Percentiles rank a stretch among this genome's conserved stretches.
These are phyloP conservation scores for Orius insidiosus DNA, from an alignment of 1,140 invertebrate species.

Conservation along the genomic window DNA sequence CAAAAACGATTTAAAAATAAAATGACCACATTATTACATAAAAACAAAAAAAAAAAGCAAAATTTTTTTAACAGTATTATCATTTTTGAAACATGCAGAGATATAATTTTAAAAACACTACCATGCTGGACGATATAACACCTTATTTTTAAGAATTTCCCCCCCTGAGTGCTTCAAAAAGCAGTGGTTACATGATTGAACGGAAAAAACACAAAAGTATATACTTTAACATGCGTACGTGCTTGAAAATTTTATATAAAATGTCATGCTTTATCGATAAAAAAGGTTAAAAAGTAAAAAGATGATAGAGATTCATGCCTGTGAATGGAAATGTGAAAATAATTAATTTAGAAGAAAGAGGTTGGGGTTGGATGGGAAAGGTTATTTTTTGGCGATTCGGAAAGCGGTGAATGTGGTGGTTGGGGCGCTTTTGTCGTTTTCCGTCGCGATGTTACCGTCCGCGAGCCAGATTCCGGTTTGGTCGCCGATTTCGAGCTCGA, in stretches of 20 bases:
- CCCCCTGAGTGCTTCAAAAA: not conserved
- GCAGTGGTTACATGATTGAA: not conserved
- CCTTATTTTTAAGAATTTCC: too few relatives aligned
- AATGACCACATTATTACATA: too few relatives aligned
- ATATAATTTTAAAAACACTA: too few relatives aligned
- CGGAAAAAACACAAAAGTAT: not conserved
- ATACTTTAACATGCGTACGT: too few relatives aligned
- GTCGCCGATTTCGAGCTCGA: constrained; percentile 28
- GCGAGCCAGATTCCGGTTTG: constrained; percentile 28
- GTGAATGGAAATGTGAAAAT: not conserved
- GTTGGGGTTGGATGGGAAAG: not conserved
- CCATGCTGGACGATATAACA: too few relatives aligned
- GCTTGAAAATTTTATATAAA: too few relatives aligned
- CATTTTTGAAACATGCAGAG: too few relatives aligned
- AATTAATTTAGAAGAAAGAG: not conserved
- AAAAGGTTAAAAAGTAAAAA: constrained; percentile 4
- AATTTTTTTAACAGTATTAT: too few relatives aligned
- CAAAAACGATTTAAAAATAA: too few relatives aligned
- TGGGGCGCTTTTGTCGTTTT: constrained; percentile 12
- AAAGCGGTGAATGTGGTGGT: constrained; percentile 27
- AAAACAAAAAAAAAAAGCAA: too few relatives aligned
- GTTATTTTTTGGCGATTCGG: constrained; percentile 28
- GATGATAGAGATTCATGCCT: constrained; percentile 1
- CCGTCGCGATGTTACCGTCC: constrained; percentile 23
- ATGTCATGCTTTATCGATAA: too few relatives aligned